Evolutionary conservation across 2,797 vertebrate genomes (phyloP).

Genomic region (Chanos chanos): DNA sequence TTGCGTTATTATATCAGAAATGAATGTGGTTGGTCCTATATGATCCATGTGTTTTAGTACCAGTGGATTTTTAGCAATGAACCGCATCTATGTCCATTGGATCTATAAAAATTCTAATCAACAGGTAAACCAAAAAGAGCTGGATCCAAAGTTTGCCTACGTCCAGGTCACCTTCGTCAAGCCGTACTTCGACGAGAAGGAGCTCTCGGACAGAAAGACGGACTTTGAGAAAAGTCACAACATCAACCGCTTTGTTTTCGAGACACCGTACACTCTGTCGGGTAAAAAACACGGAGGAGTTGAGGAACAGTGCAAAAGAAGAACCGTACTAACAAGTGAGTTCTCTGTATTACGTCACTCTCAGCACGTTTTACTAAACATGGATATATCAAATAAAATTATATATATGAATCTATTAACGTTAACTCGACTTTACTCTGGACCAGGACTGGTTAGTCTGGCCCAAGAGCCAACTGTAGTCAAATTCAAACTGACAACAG

Average conservation of each 20-base stretch:
- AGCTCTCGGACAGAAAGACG: constrained; percentile 84
- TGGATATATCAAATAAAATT: too few species aligned
- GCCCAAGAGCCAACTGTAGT: too few species aligned
- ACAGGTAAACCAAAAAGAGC: constrained; percentile 88
- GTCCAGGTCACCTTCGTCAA: constrained; percentile 96
- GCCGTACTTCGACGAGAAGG: constrained; percentile 92
- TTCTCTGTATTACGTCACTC: too few species aligned
- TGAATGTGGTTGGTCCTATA: too few species aligned
- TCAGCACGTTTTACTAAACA: too few species aligned
- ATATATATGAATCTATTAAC: too few species aligned
- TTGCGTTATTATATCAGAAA: too few species aligned
- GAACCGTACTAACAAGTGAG: constrained; percentile 89
- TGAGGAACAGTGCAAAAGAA: constrained; percentile 94
- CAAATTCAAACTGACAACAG: too few species aligned
- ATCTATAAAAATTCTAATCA: not conserved
- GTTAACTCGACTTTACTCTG: too few species aligned
- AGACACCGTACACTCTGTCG: constrained; percentile 92
- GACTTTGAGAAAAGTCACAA: constrained; percentile 95
- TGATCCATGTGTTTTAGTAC: too few species aligned
- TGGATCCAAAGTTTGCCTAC: constrained; percentile 89
- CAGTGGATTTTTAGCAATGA: too few species aligned
- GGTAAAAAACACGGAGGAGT: constrained; percentile 94
- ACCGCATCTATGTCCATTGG: not conserved
- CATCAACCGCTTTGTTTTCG: constrained; percentile 90
- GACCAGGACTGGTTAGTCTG: too few species aligned